A percentile compares a stretch with the other conserved stretches of the same genome.
Evolutionary conservation across 2,888 invertebrate genomes (phyloP).

Genomic region (Diplazon laetatorius): DNA sequence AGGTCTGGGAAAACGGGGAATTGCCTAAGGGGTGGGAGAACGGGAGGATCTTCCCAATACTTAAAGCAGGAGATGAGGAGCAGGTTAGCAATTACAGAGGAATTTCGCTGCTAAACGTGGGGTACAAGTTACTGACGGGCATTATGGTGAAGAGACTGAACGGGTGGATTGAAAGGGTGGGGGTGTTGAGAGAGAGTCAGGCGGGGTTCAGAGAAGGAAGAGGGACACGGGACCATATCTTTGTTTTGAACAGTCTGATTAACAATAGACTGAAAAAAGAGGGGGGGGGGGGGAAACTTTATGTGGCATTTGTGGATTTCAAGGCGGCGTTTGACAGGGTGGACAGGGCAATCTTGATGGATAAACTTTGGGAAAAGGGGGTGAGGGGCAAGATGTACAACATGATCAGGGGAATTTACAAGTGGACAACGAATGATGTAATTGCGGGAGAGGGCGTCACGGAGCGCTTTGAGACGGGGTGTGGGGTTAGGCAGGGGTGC

Average conservation of each 20-base stretch:
- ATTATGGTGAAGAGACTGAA: conserved; percentile 18
- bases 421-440: conserved; percentile 33
- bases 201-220: conserved; percentile 29
- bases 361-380: conserved; percentile 17
- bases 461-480: not conserved
- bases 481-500: conserved; percentile 15
- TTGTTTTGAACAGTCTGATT: conserved; percentile 48
- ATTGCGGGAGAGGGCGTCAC: not conserved
- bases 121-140: conserved; percentile 17
- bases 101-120: not conserved
- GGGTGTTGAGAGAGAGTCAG: conserved; percentile 28
- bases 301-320: conserved; percentile 45
- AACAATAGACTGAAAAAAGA: conserved; percentile 25
- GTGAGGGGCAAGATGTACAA: conserved; percentile 11
- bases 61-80: not conserved
- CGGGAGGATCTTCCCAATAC: not conserved
- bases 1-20: not conserved
- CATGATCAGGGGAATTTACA: conserved; percentile 36
- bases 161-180: conserved; percentile 15
- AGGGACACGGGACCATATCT: conserved; percentile 43
- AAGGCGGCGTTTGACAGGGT: conserved; percentile 24
- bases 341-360: conserved; percentile 3
- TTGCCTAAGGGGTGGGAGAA: not conserved
- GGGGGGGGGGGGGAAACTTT: conserved; percentile 8
- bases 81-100: not conserved